phyloP scores from a whole-genome alignment of 2,797 vertebrate genomes.

The Peromyscus attwateri region DNA sequence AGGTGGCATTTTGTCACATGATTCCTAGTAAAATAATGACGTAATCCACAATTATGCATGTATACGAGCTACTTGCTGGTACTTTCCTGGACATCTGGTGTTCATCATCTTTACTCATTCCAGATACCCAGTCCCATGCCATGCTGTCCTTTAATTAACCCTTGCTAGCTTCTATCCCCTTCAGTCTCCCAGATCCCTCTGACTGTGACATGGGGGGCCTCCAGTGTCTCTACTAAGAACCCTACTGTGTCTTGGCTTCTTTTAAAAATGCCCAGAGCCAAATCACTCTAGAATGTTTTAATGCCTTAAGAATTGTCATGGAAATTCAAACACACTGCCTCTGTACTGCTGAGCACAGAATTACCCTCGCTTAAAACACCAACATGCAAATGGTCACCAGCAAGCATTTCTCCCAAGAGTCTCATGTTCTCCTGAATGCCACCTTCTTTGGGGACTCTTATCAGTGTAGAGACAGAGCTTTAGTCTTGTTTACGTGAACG shows the following conservation, averaged over 20 bases:
- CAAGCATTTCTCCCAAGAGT: slow-evolving; percentile 15
- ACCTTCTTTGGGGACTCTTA: slow-evolving; percentile 4
- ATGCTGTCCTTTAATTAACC: no score
- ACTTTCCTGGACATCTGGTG: neutral
- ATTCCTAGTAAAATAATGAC: no score
- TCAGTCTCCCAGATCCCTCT: neutral
- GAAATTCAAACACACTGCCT: neutral
- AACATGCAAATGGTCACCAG: neutral
- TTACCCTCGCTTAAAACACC: neutral
- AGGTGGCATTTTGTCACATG: neutral
- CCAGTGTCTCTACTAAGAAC: neutral
- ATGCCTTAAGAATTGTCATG: neutral
- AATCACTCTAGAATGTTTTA: slow-evolving; percentile 47
- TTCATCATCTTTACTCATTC: neutral
- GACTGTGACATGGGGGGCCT: neutral
- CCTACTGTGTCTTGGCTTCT: neutral
- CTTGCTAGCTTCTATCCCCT: neutral
- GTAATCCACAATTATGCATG: no score
- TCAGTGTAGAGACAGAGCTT: slow-evolving; percentile 35
- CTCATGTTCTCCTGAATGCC: neutral
- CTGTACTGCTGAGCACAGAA: neutral
- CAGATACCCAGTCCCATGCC: neutral
- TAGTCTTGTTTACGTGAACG: slow-evolving; percentile 30
- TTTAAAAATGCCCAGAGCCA: neutral
- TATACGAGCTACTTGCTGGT: neutral